Evolutionary conservation across 2,888 invertebrate species (phyloP).

Genomic region (Agonopterix alstromeriana): DNA sequence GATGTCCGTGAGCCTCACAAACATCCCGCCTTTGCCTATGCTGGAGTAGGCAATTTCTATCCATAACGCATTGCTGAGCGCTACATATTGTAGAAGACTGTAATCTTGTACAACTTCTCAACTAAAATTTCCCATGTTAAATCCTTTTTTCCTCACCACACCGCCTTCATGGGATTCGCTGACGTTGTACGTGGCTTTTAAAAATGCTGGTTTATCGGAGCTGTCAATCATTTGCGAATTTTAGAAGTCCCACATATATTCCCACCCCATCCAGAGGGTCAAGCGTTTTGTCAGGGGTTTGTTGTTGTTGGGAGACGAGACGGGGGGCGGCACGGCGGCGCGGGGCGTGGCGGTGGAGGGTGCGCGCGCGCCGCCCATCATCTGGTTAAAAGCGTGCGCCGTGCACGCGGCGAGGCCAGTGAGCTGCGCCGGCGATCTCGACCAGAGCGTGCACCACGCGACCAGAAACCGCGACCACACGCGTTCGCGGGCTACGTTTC

Average conservation of each 20-base stretch:
- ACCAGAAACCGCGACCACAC: conserved; percentile 3
- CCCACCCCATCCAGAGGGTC: too few species aligned
- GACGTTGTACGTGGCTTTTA: too few species aligned
- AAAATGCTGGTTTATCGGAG: too few species aligned
- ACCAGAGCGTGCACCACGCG: conserved; percentile 2
- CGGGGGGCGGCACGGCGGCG: conserved; percentile 36
- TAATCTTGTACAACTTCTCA: too few species aligned
- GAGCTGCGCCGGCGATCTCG: conserved; percentile 17
- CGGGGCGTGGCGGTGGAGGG: conserved; percentile 42
- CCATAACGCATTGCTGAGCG: too few species aligned
- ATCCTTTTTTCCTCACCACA: too few species aligned
- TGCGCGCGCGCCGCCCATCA: conserved; percentile 62
- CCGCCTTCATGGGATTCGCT: too few species aligned
- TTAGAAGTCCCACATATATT: too few species aligned
- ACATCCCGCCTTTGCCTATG: conserved; percentile 2
- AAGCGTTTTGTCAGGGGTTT: conserved; percentile 11
- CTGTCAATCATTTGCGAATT: too few species aligned
- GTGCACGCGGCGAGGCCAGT: conserved; percentile 31
- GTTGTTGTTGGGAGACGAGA: conserved; percentile 22
- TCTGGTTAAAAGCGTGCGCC: conserved; percentile 42
- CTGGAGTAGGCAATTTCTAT: too few species aligned
- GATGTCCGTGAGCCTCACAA: conserved; percentile 7
- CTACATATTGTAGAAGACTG: too few species aligned
- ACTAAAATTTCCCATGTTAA: too few species aligned
- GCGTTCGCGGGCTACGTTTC: conserved; percentile 1